Conservation (phyloP, 2,797 vertebrate genomes). For the Onychomys leucogaster region DNA sequence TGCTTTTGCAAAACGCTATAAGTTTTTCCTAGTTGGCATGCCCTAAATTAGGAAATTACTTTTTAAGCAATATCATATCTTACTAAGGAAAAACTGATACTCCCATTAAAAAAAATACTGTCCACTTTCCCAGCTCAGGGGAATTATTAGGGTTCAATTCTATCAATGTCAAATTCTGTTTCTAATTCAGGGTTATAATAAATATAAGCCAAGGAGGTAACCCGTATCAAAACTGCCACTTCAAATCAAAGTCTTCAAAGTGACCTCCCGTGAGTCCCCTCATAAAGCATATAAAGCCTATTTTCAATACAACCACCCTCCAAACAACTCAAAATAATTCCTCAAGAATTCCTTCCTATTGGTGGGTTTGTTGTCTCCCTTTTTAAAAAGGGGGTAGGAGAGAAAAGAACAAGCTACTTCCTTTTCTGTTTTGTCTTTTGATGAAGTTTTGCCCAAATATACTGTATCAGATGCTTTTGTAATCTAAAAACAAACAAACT, state of each 20-base stretch:
- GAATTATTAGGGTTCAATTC: constrained; percentile 25
- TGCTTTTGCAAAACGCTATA: neutral
- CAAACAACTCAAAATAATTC: constrained; percentile 38
- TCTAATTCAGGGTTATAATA: constrained; percentile 30
- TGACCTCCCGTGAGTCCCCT: neutral
- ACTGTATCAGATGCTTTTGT: neutral
- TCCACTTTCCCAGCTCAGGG: constrained; percentile 23
- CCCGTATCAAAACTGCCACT: constrained; percentile 53
- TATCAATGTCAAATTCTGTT: constrained; percentile 50
- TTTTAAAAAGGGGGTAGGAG: neutral
- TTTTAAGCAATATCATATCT: constrained; percentile 47
- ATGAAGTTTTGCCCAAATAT: constrained; percentile 35
- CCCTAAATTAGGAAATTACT: constrained; percentile 45
- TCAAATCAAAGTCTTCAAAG: constrained; percentile 39
- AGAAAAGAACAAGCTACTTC: neutral
- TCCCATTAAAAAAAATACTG: neutral
- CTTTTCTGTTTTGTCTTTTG: constrained; percentile 43
- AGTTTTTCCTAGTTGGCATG: constrained; percentile 29
- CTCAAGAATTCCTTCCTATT: constrained; percentile 48
- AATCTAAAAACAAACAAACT: neutral
- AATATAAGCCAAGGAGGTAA: constrained; percentile 21
- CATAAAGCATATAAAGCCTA: neutral
- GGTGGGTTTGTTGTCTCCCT: neutral
- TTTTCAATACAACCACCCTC: neutral
- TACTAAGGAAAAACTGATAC: constrained; percentile 10